Percentiles rank a stretch among this genome's conserved stretches.
Conservation (phyloP, 2,113 vertebrate species). For the Cynocephalus volans region DNA sequence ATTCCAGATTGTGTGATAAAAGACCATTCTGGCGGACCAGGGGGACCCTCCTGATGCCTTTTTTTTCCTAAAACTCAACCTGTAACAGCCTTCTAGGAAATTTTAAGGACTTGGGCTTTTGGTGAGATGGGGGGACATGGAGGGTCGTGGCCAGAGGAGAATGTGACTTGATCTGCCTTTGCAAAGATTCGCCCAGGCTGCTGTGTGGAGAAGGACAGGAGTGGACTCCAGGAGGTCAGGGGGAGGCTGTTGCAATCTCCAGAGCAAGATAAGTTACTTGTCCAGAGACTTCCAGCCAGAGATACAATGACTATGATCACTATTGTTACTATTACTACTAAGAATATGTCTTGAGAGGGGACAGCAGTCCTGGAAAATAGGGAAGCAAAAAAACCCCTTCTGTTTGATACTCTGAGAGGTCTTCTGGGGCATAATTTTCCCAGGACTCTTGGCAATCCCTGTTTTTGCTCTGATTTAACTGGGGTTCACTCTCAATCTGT, state of each 20-base stretch:
- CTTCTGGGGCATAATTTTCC: neutral
- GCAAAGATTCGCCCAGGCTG: neutral
- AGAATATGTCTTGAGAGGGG: rapidly evolving
- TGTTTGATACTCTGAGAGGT: neutral
- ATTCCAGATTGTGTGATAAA: neutral
- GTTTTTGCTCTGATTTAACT: neutral
- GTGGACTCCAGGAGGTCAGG: too few species aligned
- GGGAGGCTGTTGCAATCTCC: neutral
- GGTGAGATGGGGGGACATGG: neutral
- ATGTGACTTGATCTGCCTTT: neutral
- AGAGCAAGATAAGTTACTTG: neutral
- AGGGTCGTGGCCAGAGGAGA: neutral
- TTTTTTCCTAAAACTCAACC: neutral
- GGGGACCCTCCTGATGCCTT: too few species aligned
- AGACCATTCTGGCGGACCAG: neutral
- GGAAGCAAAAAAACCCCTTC: neutral
- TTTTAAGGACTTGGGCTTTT: neutral
- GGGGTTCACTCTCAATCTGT: neutral
- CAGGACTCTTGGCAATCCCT: neutral
- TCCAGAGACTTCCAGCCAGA: neutral
- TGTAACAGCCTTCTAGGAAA: neutral
- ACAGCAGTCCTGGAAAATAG: neutral
- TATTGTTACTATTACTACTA: rapidly evolving
- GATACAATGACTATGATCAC: rapidly evolving
- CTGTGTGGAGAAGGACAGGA: neutral